phyloP scores from a whole-genome alignment of 2,113 vertebrate species.

The Caranx melampygus region DNA sequence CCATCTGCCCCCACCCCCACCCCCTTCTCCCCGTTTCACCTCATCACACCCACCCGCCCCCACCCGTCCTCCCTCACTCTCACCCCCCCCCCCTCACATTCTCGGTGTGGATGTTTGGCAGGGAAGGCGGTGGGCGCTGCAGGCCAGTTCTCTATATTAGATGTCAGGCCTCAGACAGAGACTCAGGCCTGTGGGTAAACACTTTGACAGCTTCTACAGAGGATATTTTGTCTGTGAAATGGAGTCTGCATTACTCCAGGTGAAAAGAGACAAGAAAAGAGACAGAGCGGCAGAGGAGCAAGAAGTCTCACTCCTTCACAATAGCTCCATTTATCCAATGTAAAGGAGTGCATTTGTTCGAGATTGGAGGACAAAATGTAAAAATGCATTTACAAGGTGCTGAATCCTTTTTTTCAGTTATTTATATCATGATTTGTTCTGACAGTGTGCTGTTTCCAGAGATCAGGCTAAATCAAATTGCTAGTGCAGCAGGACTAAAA shows the following conservation, averaged over 20 bases:
- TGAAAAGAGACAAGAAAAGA: slow-evolving; percentile 60
- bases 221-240: slow-evolving; percentile 85
- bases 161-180: slow-evolving; percentile 85
- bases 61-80: neutral
- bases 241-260: slow-evolving; percentile 79
- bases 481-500: neutral
- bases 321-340: slow-evolving; percentile 16
- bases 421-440: slow-evolving; percentile 9
- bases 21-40: slow-evolving; percentile 26
- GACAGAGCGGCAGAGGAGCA: slow-evolving; percentile 38
- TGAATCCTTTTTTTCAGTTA: neutral
- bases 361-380: slow-evolving; percentile 19
- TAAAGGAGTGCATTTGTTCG: slow-evolving; percentile 33
- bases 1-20: neutral
- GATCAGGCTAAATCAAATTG: neutral
- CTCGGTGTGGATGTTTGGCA: slow-evolving; percentile 51
- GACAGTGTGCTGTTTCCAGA: neutral
- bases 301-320: slow-evolving; percentile 37
- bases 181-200: slow-evolving; percentile 84
- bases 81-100: slow-evolving; percentile 24
- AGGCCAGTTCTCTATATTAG: slow-evolving; percentile 83
- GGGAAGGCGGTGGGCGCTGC: slow-evolving; percentile 72
- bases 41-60: slow-evolving; percentile 17
- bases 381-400: slow-evolving; percentile 16
- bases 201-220: slow-evolving; percentile 84